Percentiles rank a stretch among this genome's conserved stretches.
Conservation (phyloP, 2,888 invertebrate species). For the Meiosimyza platycephala region DNA sequence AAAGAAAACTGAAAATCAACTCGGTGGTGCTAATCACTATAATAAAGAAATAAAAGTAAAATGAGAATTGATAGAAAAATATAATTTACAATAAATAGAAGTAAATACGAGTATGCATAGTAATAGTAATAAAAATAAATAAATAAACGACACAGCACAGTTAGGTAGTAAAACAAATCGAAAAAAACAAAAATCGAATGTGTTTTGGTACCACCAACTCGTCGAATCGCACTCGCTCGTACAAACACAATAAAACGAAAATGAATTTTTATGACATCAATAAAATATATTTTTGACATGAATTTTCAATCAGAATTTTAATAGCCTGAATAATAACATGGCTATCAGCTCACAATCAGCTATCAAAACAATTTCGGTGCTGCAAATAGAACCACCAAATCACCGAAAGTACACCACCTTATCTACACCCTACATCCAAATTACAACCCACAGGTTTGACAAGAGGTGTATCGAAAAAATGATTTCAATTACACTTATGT, state of each 20-base stretch:
- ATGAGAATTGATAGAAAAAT: slow-evolving; percentile 4
- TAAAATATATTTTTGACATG: slow-evolving; percentile 61
- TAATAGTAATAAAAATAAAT: too few relatives aligned
- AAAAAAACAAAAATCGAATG: slow-evolving; percentile 5
- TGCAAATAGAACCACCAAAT: slow-evolving; percentile 30
- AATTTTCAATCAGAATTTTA: slow-evolving; percentile 68
- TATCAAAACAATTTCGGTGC: slow-evolving; percentile 55
- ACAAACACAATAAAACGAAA: slow-evolving; percentile 23
- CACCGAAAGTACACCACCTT: background rate
- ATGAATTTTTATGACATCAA: slow-evolving; percentile 40
- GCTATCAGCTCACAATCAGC: slow-evolving; percentile 60
- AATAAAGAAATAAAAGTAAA: slow-evolving; percentile 19
- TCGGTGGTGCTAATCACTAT: slow-evolving; percentile 13
- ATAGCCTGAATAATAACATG: slow-evolving; percentile 65
- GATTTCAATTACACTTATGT: too few relatives aligned
- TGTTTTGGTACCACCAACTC: background rate
- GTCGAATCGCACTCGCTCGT: background rate
- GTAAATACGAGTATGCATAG: background rate
- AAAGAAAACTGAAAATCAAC: slow-evolving; percentile 6
- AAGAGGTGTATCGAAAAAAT: too few relatives aligned
- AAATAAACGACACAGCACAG: too few relatives aligned
- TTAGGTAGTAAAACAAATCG: too few relatives aligned
- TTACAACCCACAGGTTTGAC: too few relatives aligned
- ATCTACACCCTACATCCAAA: background rate
- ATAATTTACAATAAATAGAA: slow-evolving; percentile 7